Evolutionary conservation across 2,797 vertebrate species (phyloP).

Genomic region (Glossophaga mutica): DNA sequence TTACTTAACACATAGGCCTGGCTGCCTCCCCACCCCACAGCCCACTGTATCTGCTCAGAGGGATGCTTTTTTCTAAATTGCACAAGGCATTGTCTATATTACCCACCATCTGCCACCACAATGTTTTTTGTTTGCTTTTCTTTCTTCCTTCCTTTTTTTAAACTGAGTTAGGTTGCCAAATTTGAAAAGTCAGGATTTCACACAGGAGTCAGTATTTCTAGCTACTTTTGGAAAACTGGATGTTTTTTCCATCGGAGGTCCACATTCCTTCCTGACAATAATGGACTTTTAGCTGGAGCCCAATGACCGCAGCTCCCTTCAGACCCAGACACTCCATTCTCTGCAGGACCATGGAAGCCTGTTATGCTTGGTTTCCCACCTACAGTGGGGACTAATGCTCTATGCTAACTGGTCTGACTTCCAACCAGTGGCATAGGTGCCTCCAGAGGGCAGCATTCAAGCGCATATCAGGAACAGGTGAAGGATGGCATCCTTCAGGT

Average conservation of each 20-base stretch:
- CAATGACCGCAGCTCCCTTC: neutral
- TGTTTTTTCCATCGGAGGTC: neutral
- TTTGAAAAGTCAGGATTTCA: slow-evolving; percentile 28
- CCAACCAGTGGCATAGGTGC: neutral
- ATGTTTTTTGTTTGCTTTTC: neutral
- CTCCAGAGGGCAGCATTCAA: neutral
- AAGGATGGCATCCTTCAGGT: neutral
- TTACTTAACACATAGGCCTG: neutral
- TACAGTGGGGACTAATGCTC: neutral
- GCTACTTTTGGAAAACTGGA: neutral
- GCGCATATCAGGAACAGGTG: neutral
- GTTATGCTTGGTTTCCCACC: neutral
- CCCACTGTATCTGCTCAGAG: neutral
- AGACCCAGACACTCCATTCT: neutral
- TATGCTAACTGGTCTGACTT: neutral
- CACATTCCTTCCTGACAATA: neutral
- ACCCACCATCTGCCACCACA: neutral
- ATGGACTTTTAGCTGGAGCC: neutral
- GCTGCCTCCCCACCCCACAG: neutral
- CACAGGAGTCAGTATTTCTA: neutral
- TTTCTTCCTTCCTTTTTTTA: neutral
- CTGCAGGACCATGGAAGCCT: fast-evolving
- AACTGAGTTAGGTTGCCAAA: neutral
- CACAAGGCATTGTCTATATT: neutral
- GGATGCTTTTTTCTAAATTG: neutral